Base-by-base conservation (phyloP, 2,797 vertebrate species). In the Gymnopithys bicolor region DNA sequence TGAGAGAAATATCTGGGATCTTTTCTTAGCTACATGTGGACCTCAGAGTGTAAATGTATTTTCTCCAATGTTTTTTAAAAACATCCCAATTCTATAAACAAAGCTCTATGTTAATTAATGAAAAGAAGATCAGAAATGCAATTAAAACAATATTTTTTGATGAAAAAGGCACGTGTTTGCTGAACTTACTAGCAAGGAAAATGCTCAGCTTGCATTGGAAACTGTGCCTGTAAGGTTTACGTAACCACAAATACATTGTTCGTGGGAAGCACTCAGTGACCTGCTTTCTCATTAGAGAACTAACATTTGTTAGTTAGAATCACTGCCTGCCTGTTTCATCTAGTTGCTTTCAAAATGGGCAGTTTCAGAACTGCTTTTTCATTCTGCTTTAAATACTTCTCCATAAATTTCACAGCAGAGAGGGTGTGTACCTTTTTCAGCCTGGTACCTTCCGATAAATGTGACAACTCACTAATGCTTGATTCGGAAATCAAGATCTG, bases 281-380 rank as follows among this genome's bases (percentile, higher is more conserved):
- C 77, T 69, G 33, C 37, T 64, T 92, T 82, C 83, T 84, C 59
- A 56, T 67, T 69, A 86, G 70, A 88, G 67, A 95, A 32, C 52
- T 48, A 35, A 18, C 37, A 52, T 35, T 80, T 78, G 28, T n/a
- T 43, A 43, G 14, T 81, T 87, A 84, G 48, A 87, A 66, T 58
- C 35, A 19, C 74, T 92, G 69, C 32, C 39, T 89, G 18, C 70
- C 60, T 78, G 62, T 90, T 77, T 87, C 25, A 59, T 74, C 70
- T 63, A 28, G 12, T 71, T 75, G 84, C 84, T 86, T 84, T 63
- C 63, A 87, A 89, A 83, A 71, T 25, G 45, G 46, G 41, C 39
- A 43, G 59, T 89, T 96, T 91, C 76, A 69, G 66, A 90, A 85
- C 48, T 86, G 55, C 73, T 90, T 96, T 91, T 75, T 78, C 59